phyloP scores from a whole-genome alignment of 1,140 invertebrate genomes.

The Steinernema feltiae region DNA sequence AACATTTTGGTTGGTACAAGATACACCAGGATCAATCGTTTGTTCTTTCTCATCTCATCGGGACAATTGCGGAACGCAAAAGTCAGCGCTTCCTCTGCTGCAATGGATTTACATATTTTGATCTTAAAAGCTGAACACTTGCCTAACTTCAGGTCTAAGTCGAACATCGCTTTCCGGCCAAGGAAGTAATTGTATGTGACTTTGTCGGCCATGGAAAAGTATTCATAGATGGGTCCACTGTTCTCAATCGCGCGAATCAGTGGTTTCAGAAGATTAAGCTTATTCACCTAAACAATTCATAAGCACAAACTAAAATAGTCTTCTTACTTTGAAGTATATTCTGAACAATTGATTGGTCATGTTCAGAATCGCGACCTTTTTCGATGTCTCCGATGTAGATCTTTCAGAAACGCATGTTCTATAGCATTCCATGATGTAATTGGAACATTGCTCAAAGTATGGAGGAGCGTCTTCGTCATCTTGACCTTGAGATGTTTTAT shows the following conservation, averaged over 20 bases:
- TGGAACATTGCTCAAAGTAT: constrained; percentile 70
- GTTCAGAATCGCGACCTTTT: constrained; percentile 87
- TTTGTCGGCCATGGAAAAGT: constrained; percentile 76
- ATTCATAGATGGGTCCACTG: constrained; percentile 77
- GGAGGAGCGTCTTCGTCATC: constrained; percentile 31
- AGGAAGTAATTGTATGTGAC: constrained; percentile 85
- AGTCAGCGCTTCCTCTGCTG: constrained; percentile 80
- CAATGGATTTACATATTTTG: constrained; percentile 43
- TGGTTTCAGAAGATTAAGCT: constrained; percentile 89
- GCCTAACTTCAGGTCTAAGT: constrained; percentile 83
- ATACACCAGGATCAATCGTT: constrained; percentile 88
- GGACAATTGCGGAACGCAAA: constrained; percentile 89
- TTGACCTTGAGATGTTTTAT: constrained; percentile 21
- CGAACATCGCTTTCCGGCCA: constrained; percentile 95
- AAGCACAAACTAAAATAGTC: constrained; percentile 15
- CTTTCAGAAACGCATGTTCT: constrained; percentile 92
- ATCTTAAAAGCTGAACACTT: constrained; percentile 40
- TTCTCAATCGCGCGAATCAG: constrained; percentile 85
- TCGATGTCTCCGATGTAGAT: constrained; percentile 75
- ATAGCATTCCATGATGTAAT: constrained; percentile 85
- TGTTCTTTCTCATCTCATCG: constrained; percentile 75
- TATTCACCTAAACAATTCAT: constrained; percentile 66
- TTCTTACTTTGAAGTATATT: constrained; percentile 86
- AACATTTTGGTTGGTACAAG: constrained; percentile 94
- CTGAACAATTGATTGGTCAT: constrained; percentile 94